A percentile compares a stretch with the other conserved stretches of the same genome.
Conservation (phyloP, 1,140 invertebrate genomes). For the Limonius californicus region DNA sequence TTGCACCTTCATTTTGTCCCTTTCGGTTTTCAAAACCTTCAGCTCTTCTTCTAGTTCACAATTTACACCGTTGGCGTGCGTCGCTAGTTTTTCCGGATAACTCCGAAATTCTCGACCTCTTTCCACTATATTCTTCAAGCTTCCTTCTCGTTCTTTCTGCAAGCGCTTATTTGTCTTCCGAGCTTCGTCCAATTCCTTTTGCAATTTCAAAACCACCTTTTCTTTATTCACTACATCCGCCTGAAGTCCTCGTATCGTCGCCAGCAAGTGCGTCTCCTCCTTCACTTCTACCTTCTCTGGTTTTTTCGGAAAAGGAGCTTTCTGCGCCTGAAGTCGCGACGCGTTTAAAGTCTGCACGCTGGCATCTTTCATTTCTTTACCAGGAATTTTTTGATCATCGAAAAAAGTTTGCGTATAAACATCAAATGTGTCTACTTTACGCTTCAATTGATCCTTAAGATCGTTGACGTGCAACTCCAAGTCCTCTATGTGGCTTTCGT, state of each 20-base stretch:
- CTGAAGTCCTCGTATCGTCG: conserved; percentile 72
- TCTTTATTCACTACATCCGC: conserved; percentile 68
- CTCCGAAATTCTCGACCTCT: conserved; percentile 42
- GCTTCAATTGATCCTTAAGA: conserved; percentile 42
- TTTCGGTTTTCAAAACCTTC: conserved; percentile 56
- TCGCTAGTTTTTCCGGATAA: conserved; percentile 40
- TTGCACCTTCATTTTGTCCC: conserved; percentile 55
- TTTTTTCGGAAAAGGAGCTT: conserved; percentile 19
- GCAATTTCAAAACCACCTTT: conserved; percentile 63
- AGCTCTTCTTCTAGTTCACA: conserved; percentile 53
- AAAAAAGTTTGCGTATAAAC: conserved; percentile 43
- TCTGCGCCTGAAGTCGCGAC: conserved; percentile 3
- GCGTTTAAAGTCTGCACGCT: conserved; percentile 15
- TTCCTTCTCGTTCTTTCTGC: conserved; percentile 70
- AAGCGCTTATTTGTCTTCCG: conserved; percentile 69
- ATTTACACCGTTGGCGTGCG: conserved; percentile 48
- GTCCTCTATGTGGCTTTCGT: conserved; percentile 68
- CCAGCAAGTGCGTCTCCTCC: conserved; percentile 70
- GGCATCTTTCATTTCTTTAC: conserved; percentile 37
- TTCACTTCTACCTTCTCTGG: conserved; percentile 45
- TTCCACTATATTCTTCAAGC: conserved; percentile 44
- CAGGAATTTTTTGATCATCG: conserved; percentile 32
- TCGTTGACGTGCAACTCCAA: conserved; percentile 60
- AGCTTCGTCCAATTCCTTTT: conserved; percentile 68
- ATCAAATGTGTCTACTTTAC: conserved; percentile 38